Evolutionary conservation across 2,113 vertebrate genomes (phyloP), one percentile per base, ranked within the genome.

Genomic region (Neomonachus schauinslandi): DNA sequence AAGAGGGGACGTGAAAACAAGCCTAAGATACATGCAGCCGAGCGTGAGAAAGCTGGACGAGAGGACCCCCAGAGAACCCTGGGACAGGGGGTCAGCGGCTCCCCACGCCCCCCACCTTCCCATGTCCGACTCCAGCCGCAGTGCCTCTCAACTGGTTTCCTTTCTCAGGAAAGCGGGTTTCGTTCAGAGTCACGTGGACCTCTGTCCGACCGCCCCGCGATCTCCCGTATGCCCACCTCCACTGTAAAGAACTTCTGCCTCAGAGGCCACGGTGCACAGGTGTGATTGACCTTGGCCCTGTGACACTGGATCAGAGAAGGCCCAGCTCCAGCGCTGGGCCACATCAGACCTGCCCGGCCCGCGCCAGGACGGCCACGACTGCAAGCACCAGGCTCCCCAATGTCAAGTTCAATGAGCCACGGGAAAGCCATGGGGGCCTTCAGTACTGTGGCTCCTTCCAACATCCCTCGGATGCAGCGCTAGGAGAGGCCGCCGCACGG

Each of bases 331-430:
- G 0, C 26, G 5, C 85, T 13, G 57, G 15, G 63, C 46, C 31
- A 31, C 15, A 14, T 0, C 5, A 3, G 46, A 0, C 39, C 59
- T 13, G 81, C n/a, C 74, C 0, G 19, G 51, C 7, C 0, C 1
- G 18, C 3, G 1, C 18, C 46, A 36, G 42, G 11, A 12, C 1
- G 3, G 63, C 67, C 4, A 4, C 0, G 0, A 2, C 0, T 1
- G 22, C 4, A 3, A 1, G n/a, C 22, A 33, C 9, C 14, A 0
- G 5, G 28, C 39, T 0, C 7, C 31, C 63, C 63, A 16, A 3
- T 7, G 4, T 39, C n/a, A 11, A 19, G 18, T 33, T 33, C 39
- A 8, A 0, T 0, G 28, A 5, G 5, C 63, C 4, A 1, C 1
- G 8, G 19, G 28, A 18, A 33, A 9, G 15, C 15, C 2, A 10